Evolutionary conservation across 2,888 invertebrate genomes (phyloP).

Genomic region (Ganaspis brasiliensis): DNA sequence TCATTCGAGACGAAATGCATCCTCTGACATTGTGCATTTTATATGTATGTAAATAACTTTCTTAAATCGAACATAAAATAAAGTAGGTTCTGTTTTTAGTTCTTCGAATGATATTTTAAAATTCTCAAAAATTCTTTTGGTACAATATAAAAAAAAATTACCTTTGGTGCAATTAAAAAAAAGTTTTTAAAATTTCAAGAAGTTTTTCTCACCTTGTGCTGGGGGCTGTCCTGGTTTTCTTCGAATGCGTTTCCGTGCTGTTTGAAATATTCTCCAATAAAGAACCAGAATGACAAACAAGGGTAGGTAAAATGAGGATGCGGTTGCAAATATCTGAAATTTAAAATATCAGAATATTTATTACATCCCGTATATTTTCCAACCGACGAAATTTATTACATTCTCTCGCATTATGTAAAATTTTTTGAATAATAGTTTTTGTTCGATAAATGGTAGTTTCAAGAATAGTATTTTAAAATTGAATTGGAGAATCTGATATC

Average conservation of each 20-base stretch:
- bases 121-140: no score
- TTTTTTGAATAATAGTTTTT: no score
- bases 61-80: not conserved
- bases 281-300: slow-evolving; percentile 92
- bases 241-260: slow-evolving; percentile 92
- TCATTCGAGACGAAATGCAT: not conserved
- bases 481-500: no score
- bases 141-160: no score
- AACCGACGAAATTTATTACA: not conserved
- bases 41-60: slow-evolving; percentile 4
- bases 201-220: slow-evolving; percentile 61
- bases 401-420: not conserved
- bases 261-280: slow-evolving; percentile 95
- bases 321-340: slow-evolving; percentile 92
- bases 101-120: no score
- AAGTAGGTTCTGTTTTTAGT: not conserved
- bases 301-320: slow-evolving; percentile 95
- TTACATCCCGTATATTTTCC: slow-evolving; percentile 7
- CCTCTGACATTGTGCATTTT: not conserved
- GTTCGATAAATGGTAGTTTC: no score
- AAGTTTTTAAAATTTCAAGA: no score
- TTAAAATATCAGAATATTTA: not conserved
- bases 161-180: no score
- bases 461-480: no score
- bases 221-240: slow-evolving; percentile 82